Conservation (phyloP, 2,888 invertebrate genomes). For the Cheilosia vulpina region DNA sequence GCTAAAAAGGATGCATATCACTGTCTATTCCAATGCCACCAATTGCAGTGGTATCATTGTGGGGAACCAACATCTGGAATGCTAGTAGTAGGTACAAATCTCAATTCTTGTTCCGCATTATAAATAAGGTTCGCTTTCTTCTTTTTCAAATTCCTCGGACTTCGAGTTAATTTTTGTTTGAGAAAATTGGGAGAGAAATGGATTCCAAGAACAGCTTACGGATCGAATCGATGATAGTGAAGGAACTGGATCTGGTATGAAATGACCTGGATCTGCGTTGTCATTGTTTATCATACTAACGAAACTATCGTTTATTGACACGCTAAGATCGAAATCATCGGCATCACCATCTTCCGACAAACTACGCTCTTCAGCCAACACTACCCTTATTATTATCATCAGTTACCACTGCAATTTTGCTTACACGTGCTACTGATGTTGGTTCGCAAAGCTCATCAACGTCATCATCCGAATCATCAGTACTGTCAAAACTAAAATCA, state of each 20-base stretch:
- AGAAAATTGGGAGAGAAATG: conserved; percentile 4
- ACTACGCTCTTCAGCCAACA: neutral
- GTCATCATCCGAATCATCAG: too few species aligned
- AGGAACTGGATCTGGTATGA: neutral
- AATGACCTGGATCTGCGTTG: neutral
- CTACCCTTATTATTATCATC: neutral
- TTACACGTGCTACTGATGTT: too few species aligned
- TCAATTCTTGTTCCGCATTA: neutral
- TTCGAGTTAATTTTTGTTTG: conserved; percentile 1
- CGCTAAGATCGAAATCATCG: too few species aligned
- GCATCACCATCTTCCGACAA: too few species aligned
- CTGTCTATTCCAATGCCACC: too few species aligned
- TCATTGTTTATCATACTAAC: neutral
- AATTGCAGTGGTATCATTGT: too few species aligned
- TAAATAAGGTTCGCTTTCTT: neutral
- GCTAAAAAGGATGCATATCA: too few species aligned
- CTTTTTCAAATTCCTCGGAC: conserved; percentile 11
- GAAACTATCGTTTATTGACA: too few species aligned
- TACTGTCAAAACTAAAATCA: too few species aligned
- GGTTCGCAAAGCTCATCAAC: too few species aligned
- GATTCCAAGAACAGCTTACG: conserved; percentile 4
- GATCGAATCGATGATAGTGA: conserved; percentile 9
- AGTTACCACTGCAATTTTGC: neutral
- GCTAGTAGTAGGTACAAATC: neutral
- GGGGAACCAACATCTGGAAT: too few species aligned